Evolutionary conservation across 2,888 invertebrate genomes (phyloP), one percentile per base, ranked within the genome.

Genomic region (Drosophila tanythrix): DNA sequence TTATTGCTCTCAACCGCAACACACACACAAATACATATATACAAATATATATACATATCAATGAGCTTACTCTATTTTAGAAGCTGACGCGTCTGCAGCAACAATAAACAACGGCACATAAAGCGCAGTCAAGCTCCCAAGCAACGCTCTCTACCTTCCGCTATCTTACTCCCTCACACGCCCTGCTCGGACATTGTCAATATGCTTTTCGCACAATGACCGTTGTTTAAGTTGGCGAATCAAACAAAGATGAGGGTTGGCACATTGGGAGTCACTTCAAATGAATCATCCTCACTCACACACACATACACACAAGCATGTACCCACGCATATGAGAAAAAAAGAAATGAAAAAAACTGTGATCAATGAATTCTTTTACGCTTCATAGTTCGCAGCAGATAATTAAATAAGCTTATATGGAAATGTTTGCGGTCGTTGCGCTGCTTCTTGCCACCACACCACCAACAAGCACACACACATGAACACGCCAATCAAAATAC

Each of bases 391-490:
- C 72, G 57, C 36, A 76, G 51, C 46, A 76, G 50, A 67, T 56
- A 63, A 68, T 51, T 33, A 71, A 78, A 83, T 76, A 80, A 56
- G 80, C 82, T 86, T 83, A 88, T 81, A 86, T 79, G 86, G 86
- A 88, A 79, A 80, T 88, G 82, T 85, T 80, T 88, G 86, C 71
- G 83, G 83, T 79, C 82, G 70, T 79, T 79, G 79, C 52, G 69
- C 85, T 86, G 79, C 85, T 88, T 88, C 85, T 85, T 81, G 73
- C 88, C 74, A 85, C 85, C 85, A 85, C 88, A 85, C 84, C 79
- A 84, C n/a, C 56, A 69, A 67, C 67, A 68, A 53, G 52, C 52
- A 76, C 70, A 61, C 84, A 64, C 64, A 77, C 61, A 72, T 53
- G 56, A 52, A 69, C 66, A 68, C 38, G 64, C 69, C 79, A 79